Evolutionary conservation across 2,113 vertebrate species (phyloP).

Genomic region (Phoenicopterus ruber): DNA sequence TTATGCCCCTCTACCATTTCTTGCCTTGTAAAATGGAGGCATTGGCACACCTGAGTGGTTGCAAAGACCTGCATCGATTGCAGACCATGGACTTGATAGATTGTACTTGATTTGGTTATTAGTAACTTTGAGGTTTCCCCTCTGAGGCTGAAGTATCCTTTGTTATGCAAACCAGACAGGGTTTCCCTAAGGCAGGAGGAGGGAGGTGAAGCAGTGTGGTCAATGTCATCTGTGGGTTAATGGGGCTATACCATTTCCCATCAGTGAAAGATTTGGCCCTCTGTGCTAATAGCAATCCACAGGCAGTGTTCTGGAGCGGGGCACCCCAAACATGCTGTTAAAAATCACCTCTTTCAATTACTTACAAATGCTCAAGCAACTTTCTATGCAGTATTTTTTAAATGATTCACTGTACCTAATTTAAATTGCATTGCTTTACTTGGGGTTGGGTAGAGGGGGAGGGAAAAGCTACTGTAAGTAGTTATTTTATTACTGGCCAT

Average conservation of each 20-base stretch:
- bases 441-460: background rate
- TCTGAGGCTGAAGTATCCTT: background rate
- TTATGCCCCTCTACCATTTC: background rate
- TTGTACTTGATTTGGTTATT: background rate
- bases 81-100: background rate
- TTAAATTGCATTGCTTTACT: background rate
- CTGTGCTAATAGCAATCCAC: background rate
- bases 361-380: background rate
- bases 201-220: background rate
- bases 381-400: background rate
- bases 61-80: background rate
- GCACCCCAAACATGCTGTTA: background rate
- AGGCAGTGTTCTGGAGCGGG: background rate
- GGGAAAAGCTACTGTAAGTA: background rate
- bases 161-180: background rate
- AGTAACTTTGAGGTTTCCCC: background rate
- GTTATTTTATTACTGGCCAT: background rate
- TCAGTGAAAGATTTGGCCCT: background rate
- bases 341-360: background rate
- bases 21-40: background rate
- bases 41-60: background rate
- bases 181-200: background rate
- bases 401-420: background rate
- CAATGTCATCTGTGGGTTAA: background rate
- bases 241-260: background rate